Evolutionary conservation across 1,140 invertebrate genomes (phyloP).

Genomic region (Samia ricini): DNA sequence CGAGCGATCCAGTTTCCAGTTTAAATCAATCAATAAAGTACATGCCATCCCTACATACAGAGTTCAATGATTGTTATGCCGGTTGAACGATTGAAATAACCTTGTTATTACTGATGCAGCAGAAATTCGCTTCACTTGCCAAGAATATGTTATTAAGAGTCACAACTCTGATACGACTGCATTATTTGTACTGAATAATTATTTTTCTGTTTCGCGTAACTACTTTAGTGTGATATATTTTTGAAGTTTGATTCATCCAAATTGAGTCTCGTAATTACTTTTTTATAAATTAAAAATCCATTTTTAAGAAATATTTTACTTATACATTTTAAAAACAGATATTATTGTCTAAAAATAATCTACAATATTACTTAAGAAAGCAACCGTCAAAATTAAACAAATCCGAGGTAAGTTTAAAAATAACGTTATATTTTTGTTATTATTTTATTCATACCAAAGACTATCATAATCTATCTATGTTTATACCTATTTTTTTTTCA

Average conservation of each 20-base stretch:
- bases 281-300: too few species aligned
- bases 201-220: constrained; percentile 1
- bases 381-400: constrained; percentile 53
- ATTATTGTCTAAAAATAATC: too few species aligned
- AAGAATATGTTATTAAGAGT: constrained; percentile 17
- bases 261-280: too few species aligned
- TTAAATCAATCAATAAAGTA: constrained; percentile 14
- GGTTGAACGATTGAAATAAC: constrained; percentile 39
- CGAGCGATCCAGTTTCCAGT: constrained; percentile 1
- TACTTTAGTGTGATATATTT: constrained; percentile 10
- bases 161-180: constrained; percentile 2
- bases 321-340: too few species aligned
- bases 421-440: constrained; percentile 13
- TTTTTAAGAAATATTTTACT: too few species aligned
- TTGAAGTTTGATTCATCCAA: constrained; percentile 13
- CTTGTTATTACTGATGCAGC: constrained; percentile 28
- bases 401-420: constrained; percentile 33
- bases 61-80: constrained; percentile 24
- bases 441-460: too few species aligned
- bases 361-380: not conserved
- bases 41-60: constrained; percentile 21
- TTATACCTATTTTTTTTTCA: not conserved
- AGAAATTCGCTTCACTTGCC: constrained; percentile 27
- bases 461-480: too few species aligned
- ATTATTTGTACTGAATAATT: not conserved